phyloP scores from a whole-genome alignment of 2,113 vertebrate species.

The Hypomesus transpacificus region DNA sequence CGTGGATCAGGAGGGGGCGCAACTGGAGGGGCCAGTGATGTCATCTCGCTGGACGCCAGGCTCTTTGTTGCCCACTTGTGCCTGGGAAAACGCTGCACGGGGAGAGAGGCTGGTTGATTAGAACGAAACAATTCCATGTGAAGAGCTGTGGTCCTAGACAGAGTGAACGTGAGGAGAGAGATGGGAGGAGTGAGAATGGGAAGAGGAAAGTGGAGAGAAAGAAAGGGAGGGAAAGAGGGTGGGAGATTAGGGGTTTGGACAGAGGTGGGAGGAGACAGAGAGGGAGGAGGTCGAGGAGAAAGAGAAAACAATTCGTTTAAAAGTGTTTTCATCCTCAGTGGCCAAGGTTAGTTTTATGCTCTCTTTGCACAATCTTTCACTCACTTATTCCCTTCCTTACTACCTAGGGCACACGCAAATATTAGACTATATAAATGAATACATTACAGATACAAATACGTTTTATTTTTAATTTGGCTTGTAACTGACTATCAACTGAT shows the following conservation, averaged over 20 bases:
- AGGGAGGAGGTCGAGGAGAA: not conserved
- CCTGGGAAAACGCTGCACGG: constrained; percentile 66
- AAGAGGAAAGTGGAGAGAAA: constrained; percentile 22
- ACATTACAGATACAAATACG: no score
- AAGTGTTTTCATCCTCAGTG: not conserved
- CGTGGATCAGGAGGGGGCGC: constrained; percentile 22
- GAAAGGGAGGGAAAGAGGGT: constrained; percentile 7
- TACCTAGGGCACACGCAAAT: no score
- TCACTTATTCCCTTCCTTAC: not conserved
- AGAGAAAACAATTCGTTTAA: not conserved
- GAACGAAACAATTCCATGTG: constrained; percentile 64
- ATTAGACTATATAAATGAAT: no score
- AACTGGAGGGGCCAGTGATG: constrained; percentile 63
- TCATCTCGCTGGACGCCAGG: constrained; percentile 64
- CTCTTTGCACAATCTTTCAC: not conserved
- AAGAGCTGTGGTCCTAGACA: constrained; percentile 51
- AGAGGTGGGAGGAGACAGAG: constrained; percentile 6
- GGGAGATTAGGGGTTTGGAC: constrained; percentile 7
- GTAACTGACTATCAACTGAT: no score
- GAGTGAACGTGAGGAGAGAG: constrained; percentile 36
- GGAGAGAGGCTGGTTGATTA: constrained; percentile 60
- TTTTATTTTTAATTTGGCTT: no score
- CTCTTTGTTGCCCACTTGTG: constrained; percentile 57
- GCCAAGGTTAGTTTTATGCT: not conserved
- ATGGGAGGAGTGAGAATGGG: constrained; percentile 18